phyloP scores from a whole-genome alignment of 92 coral and sea anemone genomes.

The Montipora capitata region DNA sequence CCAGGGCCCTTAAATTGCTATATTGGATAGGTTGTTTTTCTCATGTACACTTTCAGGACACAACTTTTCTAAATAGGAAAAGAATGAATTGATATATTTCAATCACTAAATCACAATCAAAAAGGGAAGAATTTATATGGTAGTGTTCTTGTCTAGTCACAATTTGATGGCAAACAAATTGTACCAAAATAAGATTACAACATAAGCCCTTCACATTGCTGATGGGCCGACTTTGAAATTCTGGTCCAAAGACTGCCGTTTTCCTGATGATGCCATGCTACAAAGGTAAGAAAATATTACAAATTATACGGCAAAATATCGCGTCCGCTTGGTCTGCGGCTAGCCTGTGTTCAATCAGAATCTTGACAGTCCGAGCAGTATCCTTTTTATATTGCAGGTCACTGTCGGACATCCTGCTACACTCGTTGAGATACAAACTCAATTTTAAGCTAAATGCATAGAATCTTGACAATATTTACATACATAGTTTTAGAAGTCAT shows the following conservation, averaged over 20 bases:
- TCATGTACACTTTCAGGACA: slow-evolving; percentile 7
- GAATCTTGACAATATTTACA: slow-evolving; percentile 25
- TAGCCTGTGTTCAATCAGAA: slow-evolving; percentile 33
- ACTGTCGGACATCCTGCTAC: neutral
- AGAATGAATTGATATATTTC: neutral
- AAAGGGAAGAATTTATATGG: neutral
- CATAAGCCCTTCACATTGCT: slow-evolving; percentile 5
- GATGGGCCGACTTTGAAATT: neutral
- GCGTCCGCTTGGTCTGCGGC: slow-evolving; percentile 2
- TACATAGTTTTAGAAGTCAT: slow-evolving; percentile 15
- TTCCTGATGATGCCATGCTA: slow-evolving; percentile 37
- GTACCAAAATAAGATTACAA: slow-evolving; percentile 3
- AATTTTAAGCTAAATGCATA: slow-evolving; percentile 16
- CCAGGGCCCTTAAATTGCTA: slow-evolving; percentile 14
- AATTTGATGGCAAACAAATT: slow-evolving; percentile 11
- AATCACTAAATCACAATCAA: neutral
- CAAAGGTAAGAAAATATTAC: neutral
- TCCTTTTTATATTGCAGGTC: slow-evolving; percentile 1
- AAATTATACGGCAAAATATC: slow-evolving; percentile 15
- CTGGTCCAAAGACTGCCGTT: slow-evolving; percentile 10
- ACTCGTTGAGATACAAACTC: neutral
- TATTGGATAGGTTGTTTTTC: neutral
- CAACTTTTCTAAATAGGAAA: neutral
- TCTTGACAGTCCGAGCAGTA: slow-evolving; percentile 16
- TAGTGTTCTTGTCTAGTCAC: neutral